These are phyloP conservation scores for Anguilla obscura DNA, from an alignment of 2,797 vertebrate genomes.

Conservation along the genomic window DNA sequence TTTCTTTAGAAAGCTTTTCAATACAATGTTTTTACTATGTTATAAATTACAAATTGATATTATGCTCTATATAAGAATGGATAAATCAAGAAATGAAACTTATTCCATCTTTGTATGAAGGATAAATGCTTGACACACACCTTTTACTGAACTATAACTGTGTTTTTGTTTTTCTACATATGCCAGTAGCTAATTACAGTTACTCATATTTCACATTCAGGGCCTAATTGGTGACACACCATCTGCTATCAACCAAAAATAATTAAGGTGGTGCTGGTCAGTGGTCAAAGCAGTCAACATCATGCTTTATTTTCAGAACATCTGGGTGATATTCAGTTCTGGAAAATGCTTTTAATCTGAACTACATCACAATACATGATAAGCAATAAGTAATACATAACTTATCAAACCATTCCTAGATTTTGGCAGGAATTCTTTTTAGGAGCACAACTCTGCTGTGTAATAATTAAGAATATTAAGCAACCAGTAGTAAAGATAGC, in stretches of 20 bases:
- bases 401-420: background rate
- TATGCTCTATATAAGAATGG: background rate
- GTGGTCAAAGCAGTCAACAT: background rate
- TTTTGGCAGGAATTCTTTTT: background rate
- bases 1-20: background rate
- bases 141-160: background rate
- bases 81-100: background rate
- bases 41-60: background rate
- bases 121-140: background rate
- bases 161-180: conserved; percentile 33
- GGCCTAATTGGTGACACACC: conserved; percentile 69
- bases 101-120: background rate
- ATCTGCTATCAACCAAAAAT: conserved; percentile 73
- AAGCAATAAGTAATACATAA: background rate
- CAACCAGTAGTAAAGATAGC: background rate
- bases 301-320: background rate
- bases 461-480: background rate
- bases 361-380: background rate
- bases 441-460: background rate
- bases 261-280: conserved; percentile 63
- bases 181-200: conserved; percentile 64
- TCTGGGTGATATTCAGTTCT: background rate
- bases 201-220: conserved; percentile 71
- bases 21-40: background rate
- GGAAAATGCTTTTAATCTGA: background rate